phyloP scores from a whole-genome alignment of 2,797 vertebrate species.

The Prionace glauca region DNA sequence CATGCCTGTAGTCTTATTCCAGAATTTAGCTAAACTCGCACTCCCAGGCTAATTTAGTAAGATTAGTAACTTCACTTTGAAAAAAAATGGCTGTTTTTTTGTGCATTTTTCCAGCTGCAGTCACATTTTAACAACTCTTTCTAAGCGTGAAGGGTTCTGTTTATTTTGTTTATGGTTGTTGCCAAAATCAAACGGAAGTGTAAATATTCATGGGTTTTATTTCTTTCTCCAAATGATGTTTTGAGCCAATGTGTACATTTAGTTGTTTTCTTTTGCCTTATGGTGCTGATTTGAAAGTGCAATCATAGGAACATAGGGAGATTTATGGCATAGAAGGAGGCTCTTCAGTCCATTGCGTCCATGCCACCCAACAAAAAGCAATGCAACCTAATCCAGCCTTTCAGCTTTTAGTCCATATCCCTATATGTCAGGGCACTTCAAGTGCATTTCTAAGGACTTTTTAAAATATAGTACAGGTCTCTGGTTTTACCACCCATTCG shows the following conservation, averaged over 20 bases:
- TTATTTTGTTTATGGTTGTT: not conserved
- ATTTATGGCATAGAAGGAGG: not conserved
- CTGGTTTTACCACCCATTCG: not conserved
- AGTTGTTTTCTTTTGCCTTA: not conserved
- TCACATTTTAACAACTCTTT: constrained; percentile 6
- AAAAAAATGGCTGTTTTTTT: not conserved
- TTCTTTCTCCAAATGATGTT: not conserved
- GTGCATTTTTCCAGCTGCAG: not conserved
- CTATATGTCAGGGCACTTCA: not conserved
- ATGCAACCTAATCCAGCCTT: not conserved
- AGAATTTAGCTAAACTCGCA: not conserved
- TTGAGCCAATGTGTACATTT: not conserved
- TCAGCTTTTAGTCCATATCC: not conserved
- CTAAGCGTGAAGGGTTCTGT: not conserved
- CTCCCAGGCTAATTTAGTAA: not conserved
- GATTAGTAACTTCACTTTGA: constrained; percentile 12
- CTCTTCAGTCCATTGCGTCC: not conserved
- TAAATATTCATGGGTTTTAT: not conserved
- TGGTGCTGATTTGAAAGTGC: not conserved
- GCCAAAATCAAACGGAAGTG: not conserved
- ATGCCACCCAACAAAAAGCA: not conserved
- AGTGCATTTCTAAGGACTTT: not conserved
- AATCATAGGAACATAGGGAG: not conserved
- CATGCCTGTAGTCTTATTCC: not conserved
- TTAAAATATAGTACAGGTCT: not conserved